Evolutionary conservation across 2,888 invertebrate species (phyloP).

Genomic region (Myopa testacea): DNA sequence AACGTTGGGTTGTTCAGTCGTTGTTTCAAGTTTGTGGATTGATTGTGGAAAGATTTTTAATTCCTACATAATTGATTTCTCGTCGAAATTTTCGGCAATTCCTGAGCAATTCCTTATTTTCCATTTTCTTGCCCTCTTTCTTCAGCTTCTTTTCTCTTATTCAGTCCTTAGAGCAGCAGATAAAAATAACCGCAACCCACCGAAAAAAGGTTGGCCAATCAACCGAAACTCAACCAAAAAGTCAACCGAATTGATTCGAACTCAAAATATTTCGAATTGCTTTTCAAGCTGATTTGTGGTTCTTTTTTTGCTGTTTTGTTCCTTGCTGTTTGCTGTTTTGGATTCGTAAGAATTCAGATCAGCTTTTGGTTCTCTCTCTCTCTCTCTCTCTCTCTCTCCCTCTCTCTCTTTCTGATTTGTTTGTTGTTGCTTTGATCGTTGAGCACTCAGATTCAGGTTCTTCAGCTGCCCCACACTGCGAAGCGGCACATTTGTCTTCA

Average conservation of each 20-base stretch:
- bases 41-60: too few relatives aligned
- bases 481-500: constrained; percentile 25
- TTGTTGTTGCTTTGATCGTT: background rate
- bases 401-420: background rate
- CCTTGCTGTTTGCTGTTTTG: background rate
- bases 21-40: too few relatives aligned
- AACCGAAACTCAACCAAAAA: background rate
- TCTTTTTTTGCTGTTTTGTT: background rate
- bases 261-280: constrained; percentile 25
- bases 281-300: constrained; percentile 2
- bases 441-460: background rate
- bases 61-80: too few relatives aligned
- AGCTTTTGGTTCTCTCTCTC: background rate
- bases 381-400: background rate
- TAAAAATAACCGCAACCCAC: background rate
- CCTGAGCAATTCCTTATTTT: too few relatives aligned
- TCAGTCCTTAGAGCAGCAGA: background rate
- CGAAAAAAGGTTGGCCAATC: too few relatives aligned
- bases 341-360: background rate
- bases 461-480: constrained; percentile 24
- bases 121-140: too few relatives aligned
- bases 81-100: too few relatives aligned
- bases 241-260: constrained; percentile 16
- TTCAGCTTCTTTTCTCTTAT: background rate
- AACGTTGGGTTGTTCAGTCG: too few relatives aligned